Evolutionary conservation across 2,797 vertebrate species (phyloP).

Genomic region (Picus viridis): DNA sequence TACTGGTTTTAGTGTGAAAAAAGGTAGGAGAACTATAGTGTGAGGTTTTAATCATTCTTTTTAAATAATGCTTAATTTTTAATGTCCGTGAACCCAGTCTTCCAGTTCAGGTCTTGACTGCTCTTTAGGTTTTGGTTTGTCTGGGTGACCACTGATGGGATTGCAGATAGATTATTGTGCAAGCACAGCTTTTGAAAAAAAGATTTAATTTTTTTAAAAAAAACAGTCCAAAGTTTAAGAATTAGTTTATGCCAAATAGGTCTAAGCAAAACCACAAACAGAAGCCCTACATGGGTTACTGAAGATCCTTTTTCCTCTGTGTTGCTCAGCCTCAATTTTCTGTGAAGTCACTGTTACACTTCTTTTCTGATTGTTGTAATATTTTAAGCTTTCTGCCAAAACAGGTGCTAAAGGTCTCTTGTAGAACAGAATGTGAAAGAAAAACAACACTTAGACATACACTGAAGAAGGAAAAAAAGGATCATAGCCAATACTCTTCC

Average conservation of each 20-base stretch:
- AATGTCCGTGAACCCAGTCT: background rate
- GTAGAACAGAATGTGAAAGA: conserved; percentile 37
- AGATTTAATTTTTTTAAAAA: background rate
- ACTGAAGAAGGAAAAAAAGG: conserved; percentile 1
- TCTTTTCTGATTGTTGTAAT: conserved; percentile 26
- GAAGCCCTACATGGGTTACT: background rate
- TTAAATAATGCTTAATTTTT: background rate
- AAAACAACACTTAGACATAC: background rate
- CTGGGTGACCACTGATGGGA: background rate
- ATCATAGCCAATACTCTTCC: background rate
- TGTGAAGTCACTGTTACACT: conserved; percentile 30
- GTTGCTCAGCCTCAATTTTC: conserved; percentile 36
- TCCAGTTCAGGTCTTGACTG: background rate
- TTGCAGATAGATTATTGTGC: background rate
- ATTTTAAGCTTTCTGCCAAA: conserved; percentile 45
- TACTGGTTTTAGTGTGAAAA: background rate
- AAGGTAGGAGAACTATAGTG: background rate
- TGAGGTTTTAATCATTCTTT: background rate
- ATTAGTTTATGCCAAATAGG: background rate
- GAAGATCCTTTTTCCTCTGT: conserved; percentile 14
- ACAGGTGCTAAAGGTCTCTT: conserved; percentile 39
- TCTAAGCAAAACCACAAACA: background rate
- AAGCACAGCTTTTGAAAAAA: background rate
- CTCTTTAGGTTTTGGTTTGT: background rate
- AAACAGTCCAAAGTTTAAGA: background rate